Evolutionary conservation across 2,888 invertebrate species (phyloP).

Genomic region (Laothoe populi): DNA sequence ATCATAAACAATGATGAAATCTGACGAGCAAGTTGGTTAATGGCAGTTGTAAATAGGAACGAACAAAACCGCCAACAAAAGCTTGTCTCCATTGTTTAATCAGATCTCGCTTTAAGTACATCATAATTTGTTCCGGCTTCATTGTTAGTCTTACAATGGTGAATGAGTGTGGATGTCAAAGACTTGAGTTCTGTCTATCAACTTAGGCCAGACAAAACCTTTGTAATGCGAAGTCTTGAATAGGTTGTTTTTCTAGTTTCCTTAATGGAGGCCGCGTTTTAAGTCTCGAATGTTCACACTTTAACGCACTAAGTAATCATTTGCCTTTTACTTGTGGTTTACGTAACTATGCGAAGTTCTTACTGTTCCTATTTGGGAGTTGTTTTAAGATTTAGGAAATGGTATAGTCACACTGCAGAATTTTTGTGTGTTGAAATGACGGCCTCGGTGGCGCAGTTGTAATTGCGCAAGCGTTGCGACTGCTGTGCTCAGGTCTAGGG

Average conservation of each 20-base stretch:
- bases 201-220: constrained; percentile 10
- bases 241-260: constrained; percentile 22
- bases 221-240: constrained; percentile 7
- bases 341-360: constrained; percentile 4
- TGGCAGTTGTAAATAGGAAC: not conserved
- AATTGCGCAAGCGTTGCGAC: too few relatives aligned
- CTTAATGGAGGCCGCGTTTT: constrained; percentile 18
- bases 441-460: too few relatives aligned
- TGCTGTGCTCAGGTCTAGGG: too few relatives aligned
- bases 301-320: constrained; percentile 20
- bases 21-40: not conserved
- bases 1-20: constrained; percentile 8
- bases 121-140: constrained; percentile 15
- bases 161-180: constrained; percentile 14
- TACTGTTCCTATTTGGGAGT: not conserved
- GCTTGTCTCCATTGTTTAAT: constrained; percentile 14
- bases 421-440: too few relatives aligned
- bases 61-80: constrained; percentile 15
- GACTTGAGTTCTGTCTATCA: not conserved
- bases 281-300: constrained; percentile 23
- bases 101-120: constrained; percentile 12
- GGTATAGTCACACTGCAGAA: too few relatives aligned
- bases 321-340: constrained; percentile 4
- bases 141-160: constrained; percentile 22
- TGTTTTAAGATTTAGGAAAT: not conserved